Evolutionary conservation across 2,888 invertebrate genomes (phyloP), one percentile per base, ranked within the genome.

Genomic region (Leucophenga montana): DNA sequence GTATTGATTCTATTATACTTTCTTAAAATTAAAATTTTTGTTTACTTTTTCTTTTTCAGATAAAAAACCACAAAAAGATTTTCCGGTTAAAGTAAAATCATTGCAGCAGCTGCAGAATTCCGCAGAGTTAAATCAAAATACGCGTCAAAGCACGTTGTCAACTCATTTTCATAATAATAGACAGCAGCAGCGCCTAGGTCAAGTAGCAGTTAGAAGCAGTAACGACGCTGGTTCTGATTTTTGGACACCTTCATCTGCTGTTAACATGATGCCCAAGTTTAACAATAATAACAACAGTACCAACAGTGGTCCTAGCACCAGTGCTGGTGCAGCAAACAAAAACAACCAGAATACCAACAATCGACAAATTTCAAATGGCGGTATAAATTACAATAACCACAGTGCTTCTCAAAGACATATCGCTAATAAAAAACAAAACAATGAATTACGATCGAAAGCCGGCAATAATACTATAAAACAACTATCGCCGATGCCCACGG

Each of bases 221-320:
- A 79, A 73, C 0, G 76, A 73, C 0, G 74, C 73, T 2, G 69
- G 74, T 2, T 50, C 57, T 9, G 67, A 70, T 0, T 31, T 57
- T 27, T 57, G 57, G 57, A 1, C 14, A 9, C 57, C 31, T 8
- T 56, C 56, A 20, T 1, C n/a, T 6, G 13, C 20, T 20, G 4
- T 6, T 13, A 8, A 16, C 13, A 20, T 20, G 20, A 9, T 20
- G 8, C 22, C 27, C 46, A 13, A 71, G 75, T 20, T 31, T 33
- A 9, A 78, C 78, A 4, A 80, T 78, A 20, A 77, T 80, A 75
- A 79, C 18, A 53, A 31, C 13, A 13, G 67, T 54, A 3, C 1
- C 54, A 14, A 50, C 9, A 46, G n/a, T 33, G 39, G 33, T 27
- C 20, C 22, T 22, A 66, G 9, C 39, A 11, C n/a, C 66, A 66